Conservation (phyloP, 2,797 vertebrate species). For the Acridotheres tristis region DNA sequence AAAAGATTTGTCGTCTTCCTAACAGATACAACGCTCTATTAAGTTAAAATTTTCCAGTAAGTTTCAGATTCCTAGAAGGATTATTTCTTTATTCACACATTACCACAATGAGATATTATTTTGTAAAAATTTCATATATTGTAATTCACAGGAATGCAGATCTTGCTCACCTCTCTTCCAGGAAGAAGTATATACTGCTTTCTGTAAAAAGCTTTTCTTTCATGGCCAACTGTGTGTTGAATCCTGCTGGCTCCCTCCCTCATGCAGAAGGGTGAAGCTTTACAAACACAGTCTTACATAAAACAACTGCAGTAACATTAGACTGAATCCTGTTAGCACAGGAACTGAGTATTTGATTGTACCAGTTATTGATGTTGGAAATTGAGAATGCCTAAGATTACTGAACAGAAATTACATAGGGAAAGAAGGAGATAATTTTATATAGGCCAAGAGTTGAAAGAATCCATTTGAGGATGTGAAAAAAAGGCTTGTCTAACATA, state of each 20-base stretch:
- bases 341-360: neutral
- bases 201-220: neutral
- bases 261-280: neutral
- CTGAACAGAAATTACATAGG: neutral
- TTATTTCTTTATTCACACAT: neutral
- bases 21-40: neutral
- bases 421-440: neutral
- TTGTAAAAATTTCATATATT: neutral
- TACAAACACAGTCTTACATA: neutral
- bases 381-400: neutral
- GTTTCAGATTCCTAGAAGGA: neutral
- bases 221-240: neutral
- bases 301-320: neutral
- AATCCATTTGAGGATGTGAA: neutral
- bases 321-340: neutral
- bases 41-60: neutral
- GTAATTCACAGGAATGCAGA: neutral
- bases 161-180: neutral
- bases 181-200: neutral
- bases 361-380: neutral
- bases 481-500: neutral
- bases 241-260: neutral
- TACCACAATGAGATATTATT: neutral
- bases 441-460: neutral
- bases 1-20: neutral